phyloP scores from a whole-genome alignment of 2,888 invertebrate species.

The Oxytorus armatus region DNA sequence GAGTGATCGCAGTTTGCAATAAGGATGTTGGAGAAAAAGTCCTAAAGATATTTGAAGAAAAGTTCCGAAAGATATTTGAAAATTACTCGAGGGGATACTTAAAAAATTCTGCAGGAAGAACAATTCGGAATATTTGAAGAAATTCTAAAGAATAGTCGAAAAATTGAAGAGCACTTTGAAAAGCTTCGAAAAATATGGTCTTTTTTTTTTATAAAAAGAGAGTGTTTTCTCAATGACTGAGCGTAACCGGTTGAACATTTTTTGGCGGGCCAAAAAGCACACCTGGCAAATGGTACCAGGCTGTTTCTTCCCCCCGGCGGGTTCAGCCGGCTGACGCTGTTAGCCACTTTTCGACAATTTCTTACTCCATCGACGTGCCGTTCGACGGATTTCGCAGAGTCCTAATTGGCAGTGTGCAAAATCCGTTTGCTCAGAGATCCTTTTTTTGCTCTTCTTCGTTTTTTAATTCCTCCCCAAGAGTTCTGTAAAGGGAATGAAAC shows the following conservation, averaged over 20 bases:
- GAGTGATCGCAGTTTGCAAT: not conserved
- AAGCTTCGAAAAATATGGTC: not conserved
- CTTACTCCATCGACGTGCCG: too few species aligned
- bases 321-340: not conserved
- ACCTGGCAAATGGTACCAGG: constrained; percentile 45
- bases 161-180: not conserved
- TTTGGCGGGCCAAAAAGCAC: constrained; percentile 4
- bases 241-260: constrained; percentile 1
- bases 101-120: not conserved
- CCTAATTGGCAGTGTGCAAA: not conserved
- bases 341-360: too few species aligned
- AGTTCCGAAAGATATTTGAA: too few species aligned
- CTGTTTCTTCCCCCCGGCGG: constrained; percentile 3
- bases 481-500: not conserved
- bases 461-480: not conserved
- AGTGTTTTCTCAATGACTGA: not conserved
- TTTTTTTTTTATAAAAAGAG: not conserved
- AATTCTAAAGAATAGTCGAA: too few species aligned
- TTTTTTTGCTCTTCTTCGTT: constrained; percentile 10
- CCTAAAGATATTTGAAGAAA: not conserved
- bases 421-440: not conserved
- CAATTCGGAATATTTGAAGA: not conserved
- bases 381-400: constrained; percentile 17
- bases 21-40: not conserved
- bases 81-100: not conserved